Percentiles rank a stretch among this genome's conserved stretches.
phyloP scores from a whole-genome alignment of 2,797 vertebrate species.

The Microtus californicus region DNA sequence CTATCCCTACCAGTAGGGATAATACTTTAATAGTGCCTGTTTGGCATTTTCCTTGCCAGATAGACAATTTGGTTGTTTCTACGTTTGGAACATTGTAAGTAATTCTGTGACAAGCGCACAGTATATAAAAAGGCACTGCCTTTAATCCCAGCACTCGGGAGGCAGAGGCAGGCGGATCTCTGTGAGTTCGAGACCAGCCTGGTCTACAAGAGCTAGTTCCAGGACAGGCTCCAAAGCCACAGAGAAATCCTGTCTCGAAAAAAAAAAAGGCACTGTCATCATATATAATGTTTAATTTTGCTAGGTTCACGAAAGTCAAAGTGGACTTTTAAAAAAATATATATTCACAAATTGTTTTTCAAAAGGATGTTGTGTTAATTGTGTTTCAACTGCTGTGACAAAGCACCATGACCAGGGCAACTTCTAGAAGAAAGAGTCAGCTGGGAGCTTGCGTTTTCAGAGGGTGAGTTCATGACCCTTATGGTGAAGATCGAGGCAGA shows the following conservation, averaged over 20 bases:
- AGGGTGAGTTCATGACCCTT: too few species aligned
- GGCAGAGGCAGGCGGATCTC: too few species aligned
- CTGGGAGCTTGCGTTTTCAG: neutral
- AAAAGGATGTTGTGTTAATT: neutral
- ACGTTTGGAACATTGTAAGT: slow-evolving; percentile 36
- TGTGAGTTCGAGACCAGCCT: too few species aligned
- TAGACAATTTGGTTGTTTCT: neutral
- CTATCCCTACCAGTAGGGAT: neutral
- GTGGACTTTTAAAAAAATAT: neutral
- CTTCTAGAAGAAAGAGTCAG: neutral
- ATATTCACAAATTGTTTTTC: slow-evolving; percentile 49
- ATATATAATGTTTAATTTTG: slow-evolving; percentile 34
- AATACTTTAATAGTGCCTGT: slow-evolving; percentile 31
- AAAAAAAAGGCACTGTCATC: neutral
- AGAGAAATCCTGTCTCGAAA: too few species aligned
- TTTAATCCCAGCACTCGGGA: too few species aligned
- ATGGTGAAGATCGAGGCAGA: too few species aligned
- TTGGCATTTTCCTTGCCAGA: neutral
- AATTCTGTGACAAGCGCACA: neutral
- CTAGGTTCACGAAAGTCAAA: slow-evolving; percentile 43
- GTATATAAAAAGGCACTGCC: neutral
- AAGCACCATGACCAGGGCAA: neutral
- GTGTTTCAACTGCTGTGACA: neutral
- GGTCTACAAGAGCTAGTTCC: too few species aligned
- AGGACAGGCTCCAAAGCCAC: too few species aligned